Percentiles rank a stretch among this genome's conserved stretches.
Conservation (phyloP, 2,113 vertebrate genomes). For the Balaeniceps rex region DNA sequence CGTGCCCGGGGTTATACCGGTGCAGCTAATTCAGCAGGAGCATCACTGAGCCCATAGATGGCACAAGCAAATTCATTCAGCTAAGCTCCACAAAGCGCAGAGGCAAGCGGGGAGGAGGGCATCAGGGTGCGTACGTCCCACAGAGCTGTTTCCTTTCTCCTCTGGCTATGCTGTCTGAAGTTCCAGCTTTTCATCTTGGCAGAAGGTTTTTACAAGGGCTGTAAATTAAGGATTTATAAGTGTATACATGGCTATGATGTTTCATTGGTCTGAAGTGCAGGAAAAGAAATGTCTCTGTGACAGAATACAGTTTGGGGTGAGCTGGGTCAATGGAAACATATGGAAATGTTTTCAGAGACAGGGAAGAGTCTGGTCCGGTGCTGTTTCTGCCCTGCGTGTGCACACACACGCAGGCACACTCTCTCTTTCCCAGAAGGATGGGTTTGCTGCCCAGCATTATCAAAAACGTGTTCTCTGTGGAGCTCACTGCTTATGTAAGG, state of each 20-base stretch:
- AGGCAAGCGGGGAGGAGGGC: neutral
- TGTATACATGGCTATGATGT: slow-evolving; percentile 50
- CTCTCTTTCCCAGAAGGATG: neutral
- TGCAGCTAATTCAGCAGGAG: neutral
- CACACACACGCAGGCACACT: neutral
- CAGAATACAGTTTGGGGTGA: slow-evolving; percentile 33
- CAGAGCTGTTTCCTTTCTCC: slow-evolving; percentile 11
- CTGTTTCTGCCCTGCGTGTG: neutral
- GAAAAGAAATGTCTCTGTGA: slow-evolving; percentile 35
- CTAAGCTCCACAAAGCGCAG: neutral
- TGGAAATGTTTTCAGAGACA: slow-evolving; percentile 49
- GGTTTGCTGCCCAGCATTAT: neutral
- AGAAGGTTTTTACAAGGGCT: slow-evolving; percentile 56
- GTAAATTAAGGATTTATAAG: slow-evolving; percentile 60
- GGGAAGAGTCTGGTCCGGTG: neutral
- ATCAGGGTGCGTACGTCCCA: fast-evolving
- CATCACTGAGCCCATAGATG: neutral
- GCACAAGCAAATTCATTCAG: neutral
- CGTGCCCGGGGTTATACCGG: neutral
- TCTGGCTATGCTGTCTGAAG: neutral
- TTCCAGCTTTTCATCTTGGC: slow-evolving; percentile 60
- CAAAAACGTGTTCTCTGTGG: neutral
- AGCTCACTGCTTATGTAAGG: neutral
- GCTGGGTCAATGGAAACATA: slow-evolving; percentile 40
- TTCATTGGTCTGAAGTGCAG: slow-evolving; percentile 55